These are phyloP conservation scores for Alentia gelatinosa DNA, from an alignment of 2,888 invertebrate species.

Conservation along the genomic window DNA sequence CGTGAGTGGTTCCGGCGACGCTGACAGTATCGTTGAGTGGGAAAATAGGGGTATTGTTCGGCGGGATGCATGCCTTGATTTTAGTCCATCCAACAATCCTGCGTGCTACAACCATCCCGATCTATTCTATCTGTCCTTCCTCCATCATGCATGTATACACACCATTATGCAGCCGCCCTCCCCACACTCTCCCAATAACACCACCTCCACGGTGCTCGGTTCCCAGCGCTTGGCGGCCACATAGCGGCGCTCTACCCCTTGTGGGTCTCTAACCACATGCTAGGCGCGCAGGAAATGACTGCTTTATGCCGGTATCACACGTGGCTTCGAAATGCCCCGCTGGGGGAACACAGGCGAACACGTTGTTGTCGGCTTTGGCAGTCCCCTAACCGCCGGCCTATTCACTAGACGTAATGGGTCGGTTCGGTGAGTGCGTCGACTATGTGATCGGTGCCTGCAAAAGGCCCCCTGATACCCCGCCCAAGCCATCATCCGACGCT, in stretches of 20 bases:
- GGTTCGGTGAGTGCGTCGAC: constrained; percentile 12
- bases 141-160: too few relatives aligned
- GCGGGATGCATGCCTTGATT: too few relatives aligned
- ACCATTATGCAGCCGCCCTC: not conserved
- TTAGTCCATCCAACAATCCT: too few relatives aligned
- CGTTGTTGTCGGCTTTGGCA: constrained; percentile 45
- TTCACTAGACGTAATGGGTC: constrained; percentile 26
- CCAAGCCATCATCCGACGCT: not conserved
- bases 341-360: constrained; percentile 39
- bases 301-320: constrained; percentile 49
- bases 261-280: constrained; percentile 12
- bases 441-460: constrained; percentile 33
- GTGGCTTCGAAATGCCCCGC: constrained; percentile 11
- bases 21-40: not conserved
- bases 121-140: too few relatives aligned
- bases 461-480: not conserved
- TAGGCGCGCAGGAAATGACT: constrained; percentile 31
- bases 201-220: not conserved
- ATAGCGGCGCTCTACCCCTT: not conserved
- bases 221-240: not conserved
- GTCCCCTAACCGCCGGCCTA: not conserved
- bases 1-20: not conserved
- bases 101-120: too few relatives aligned
- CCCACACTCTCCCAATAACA: not conserved
- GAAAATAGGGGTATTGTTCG: too few relatives aligned